Conservation (phyloP, 2,113 vertebrate genomes). For the Chiloscyllium plagiosum region DNA sequence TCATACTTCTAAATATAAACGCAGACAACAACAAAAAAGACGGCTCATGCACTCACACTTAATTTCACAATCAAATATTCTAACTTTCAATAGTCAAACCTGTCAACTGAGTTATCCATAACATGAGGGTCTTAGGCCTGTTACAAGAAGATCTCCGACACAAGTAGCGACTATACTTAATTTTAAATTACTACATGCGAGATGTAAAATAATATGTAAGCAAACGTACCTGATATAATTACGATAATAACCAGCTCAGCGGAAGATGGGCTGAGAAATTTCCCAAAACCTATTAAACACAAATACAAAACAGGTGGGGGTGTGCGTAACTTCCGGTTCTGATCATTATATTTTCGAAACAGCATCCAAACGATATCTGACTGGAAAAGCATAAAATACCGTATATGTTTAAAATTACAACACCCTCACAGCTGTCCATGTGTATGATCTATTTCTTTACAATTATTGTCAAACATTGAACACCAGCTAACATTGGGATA, state of each 20-base stretch:
- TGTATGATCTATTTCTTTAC: background rate
- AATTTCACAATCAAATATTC: background rate
- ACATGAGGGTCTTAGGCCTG: background rate
- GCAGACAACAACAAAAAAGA: background rate
- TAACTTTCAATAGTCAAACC: background rate
- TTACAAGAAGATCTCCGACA: background rate
- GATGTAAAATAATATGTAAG: background rate
- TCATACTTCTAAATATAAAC: background rate
- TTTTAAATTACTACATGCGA: background rate
- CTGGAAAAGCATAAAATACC: background rate
- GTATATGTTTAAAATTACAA: background rate
- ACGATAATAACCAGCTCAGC: conserved; percentile 9
- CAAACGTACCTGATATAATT: conserved; percentile 38
- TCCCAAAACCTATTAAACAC: conserved; percentile 55
- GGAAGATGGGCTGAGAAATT: conserved; percentile 44
- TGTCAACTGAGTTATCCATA: background rate
- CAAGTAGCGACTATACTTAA: background rate
- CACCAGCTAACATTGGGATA: background rate
- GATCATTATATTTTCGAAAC: conserved; percentile 12
- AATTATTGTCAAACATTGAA: too few species aligned
- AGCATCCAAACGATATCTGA: background rate
- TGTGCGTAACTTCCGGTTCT: conserved; percentile 53
- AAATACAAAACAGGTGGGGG: conserved; percentile 47
- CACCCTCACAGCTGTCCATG: too few species aligned
- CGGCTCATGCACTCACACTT: background rate